Percentiles rank a stretch among this genome's conserved stretches.
phyloP scores from a whole-genome alignment of 1,140 invertebrate genomes.

The Lordiphosa stackelbergi region DNA sequence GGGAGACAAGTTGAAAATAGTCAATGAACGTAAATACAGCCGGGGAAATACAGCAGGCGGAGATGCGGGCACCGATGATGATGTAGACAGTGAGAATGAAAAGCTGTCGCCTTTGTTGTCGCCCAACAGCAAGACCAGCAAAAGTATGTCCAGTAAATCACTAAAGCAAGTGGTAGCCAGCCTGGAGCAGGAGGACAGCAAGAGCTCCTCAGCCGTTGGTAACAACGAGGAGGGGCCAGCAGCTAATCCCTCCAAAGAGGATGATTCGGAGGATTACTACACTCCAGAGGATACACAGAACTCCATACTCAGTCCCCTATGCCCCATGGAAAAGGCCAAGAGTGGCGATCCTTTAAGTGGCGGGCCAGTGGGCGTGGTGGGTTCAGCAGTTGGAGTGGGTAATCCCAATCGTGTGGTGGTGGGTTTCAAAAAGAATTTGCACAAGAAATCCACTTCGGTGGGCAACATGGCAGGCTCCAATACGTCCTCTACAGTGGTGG shows the following conservation, averaged over 20 bases:
- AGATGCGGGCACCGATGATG: slow-evolving; percentile 75
- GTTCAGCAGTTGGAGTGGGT: slow-evolving; percentile 1
- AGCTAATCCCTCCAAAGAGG: slow-evolving; percentile 45
- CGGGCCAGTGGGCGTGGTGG: not conserved
- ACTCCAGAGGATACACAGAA: slow-evolving; percentile 84
- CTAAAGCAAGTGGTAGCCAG: slow-evolving; percentile 52
- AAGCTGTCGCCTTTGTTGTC: slow-evolving; percentile 86
- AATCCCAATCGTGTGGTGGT: slow-evolving; percentile 27
- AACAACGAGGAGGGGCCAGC: slow-evolving; percentile 9
- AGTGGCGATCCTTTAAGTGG: slow-evolving; percentile 54
- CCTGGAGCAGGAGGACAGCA: slow-evolving; percentile 15
- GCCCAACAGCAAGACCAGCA: slow-evolving; percentile 72
- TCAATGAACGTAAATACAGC: slow-evolving; percentile 64
- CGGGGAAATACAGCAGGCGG: slow-evolving; percentile 13
- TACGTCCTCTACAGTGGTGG: slow-evolving; percentile 20
- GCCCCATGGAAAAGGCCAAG: slow-evolving; percentile 56
- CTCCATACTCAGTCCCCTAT: slow-evolving; percentile 80
- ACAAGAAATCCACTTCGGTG: slow-evolving; percentile 74
- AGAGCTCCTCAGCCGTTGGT: slow-evolving; percentile 29
- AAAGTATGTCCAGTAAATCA: slow-evolving; percentile 47
- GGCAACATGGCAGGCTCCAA: slow-evolving; percentile 66
- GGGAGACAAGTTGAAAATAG: slow-evolving; percentile 62
- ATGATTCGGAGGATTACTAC: slow-evolving; percentile 86
- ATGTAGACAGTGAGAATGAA: slow-evolving; percentile 89
- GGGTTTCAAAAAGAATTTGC: slow-evolving; percentile 64